Base-by-base conservation (phyloP, 2,113 vertebrate genomes). In the Pomatostomus ruficeps region DNA sequence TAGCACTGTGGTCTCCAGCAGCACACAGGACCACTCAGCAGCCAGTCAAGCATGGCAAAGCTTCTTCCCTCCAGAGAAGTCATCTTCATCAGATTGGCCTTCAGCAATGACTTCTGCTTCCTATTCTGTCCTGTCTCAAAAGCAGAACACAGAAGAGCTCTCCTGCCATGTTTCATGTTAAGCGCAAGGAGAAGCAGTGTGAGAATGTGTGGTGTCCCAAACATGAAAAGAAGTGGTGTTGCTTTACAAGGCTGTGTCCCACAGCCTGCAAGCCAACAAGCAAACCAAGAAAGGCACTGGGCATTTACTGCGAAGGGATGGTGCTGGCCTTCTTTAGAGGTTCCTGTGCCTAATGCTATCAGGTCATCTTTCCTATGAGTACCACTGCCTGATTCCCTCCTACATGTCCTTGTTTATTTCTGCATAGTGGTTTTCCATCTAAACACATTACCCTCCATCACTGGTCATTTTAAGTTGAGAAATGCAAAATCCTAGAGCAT, bases 231-330 rank as follows among this genome's bases (percentile, higher is more conserved):
- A 51, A 7, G 40, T 71, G 12, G 35, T 59, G 31, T 21, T 48
- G 55, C 26, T 73, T 89, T 61, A 67, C 26, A 16, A 11, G 28
- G 12, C 4, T 62, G 29, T 20, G 11, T 46, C 36, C 28, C 10
- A 16, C 29, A 58, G 15, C 8, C 46, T 66, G 25, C 38, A 42
- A 38, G 46, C 4, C 14, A 58, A 22, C 8, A 48, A 40, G 35
- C 0, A 2, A 81, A 51, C 16, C 5, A 26, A 11, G 35, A 73
- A 25, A 42, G 6, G 6, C 2, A 1, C 2, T 66, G 25, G 3
- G 1, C 23, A 22, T 83, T 78, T 61, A 14, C 14, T 1, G 0
- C 22, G 25, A 4, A 43, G 22, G 35, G 10, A 26, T 58, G 21
- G 12, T 58, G 9, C 4, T 19, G 43, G 7, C 23, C 12, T 67